phyloP scores from a whole-genome alignment of 2,113 vertebrate species.

The Gobiocypris rarus region DNA sequence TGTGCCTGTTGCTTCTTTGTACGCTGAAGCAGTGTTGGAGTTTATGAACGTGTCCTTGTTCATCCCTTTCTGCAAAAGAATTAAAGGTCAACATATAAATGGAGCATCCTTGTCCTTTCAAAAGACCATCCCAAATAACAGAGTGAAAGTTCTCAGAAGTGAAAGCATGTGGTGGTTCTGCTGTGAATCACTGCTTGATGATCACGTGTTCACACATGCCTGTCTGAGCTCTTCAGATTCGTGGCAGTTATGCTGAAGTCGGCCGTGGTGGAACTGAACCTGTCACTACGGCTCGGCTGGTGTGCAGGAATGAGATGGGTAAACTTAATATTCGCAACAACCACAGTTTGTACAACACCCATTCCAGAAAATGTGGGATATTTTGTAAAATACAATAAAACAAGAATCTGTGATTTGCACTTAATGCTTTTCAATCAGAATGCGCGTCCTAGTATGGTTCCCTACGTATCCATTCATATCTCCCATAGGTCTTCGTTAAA shows the following conservation, averaged over 20 bases:
- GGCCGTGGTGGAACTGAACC: not conserved
- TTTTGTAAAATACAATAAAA: no score
- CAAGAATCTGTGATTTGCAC: no score
- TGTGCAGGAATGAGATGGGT: no score
- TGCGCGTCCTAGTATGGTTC: no score
- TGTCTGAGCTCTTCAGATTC: not conserved
- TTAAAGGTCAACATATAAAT: not conserved
- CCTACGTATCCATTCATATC: no score
- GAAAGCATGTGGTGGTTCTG: not conserved
- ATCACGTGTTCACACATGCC: not conserved
- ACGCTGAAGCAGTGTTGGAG: constrained; percentile 46
- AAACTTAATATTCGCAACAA: not conserved
- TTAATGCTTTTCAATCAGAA: no score
- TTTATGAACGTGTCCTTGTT: constrained; percentile 76
- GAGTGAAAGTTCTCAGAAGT: not conserved
- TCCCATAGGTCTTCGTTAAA: no score
- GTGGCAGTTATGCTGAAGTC: not conserved
- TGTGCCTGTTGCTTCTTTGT: not conserved
- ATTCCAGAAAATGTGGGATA: no score
- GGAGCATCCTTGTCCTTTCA: not conserved
- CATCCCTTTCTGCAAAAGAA: constrained; percentile 80
- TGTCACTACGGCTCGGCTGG: not conserved
- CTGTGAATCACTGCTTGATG: not conserved
- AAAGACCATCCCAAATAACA: not conserved
- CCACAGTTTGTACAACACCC: no score